Evolutionary conservation across 2,797 vertebrate genomes (phyloP), one percentile per base, ranked within the genome.

Genomic region (Mallotus villosus): DNA sequence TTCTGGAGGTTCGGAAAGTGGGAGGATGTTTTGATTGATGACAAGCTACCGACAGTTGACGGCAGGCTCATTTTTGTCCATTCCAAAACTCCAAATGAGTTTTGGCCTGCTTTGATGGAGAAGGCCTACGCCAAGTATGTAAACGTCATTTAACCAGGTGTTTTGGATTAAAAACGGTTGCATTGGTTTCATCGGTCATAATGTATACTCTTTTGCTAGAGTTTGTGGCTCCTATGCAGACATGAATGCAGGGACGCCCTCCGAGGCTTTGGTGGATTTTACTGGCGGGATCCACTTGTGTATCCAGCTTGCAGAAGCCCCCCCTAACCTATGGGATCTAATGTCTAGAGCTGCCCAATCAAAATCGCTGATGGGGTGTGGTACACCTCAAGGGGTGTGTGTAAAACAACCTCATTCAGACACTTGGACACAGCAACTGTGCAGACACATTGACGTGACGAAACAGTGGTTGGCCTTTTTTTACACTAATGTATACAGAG

Each of bases 41-140:
- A 94, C 80, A 92, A 93, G 68, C 82, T 94, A n/a, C 93, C 93
- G 6, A 93, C 90, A 19, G 55, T 93, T 1, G 2, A 90, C 3
- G 78, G 82, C 4, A 62, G 8, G 14, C 79, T 88, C 0, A 71
- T 96, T 72, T 97, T 97, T 29, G 92, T 95, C 64, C 90, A 85
- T 29, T 95, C 94, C 0, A 93, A 85, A 84, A 89, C 79, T 21
- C 86, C 82, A 53, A 93, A 92, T 16, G 90, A 96, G 70, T 97
- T 97, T 83, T 97, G 95, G 95, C 94, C 94, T 64, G 91, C 95
- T 41, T 86, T 97, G 85, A 78, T 97, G 88, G 95, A 96, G 85
- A 96, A 97, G 85, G 95, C 95, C 19, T 96, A 95, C 77, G 95
- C 94, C 66, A 96, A 97, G 95, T 97, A 94, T 81, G 92, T 84